Evolutionary conservation across 2,113 vertebrate genomes (phyloP).

Genomic region (Benitochromis conjunctus): DNA sequence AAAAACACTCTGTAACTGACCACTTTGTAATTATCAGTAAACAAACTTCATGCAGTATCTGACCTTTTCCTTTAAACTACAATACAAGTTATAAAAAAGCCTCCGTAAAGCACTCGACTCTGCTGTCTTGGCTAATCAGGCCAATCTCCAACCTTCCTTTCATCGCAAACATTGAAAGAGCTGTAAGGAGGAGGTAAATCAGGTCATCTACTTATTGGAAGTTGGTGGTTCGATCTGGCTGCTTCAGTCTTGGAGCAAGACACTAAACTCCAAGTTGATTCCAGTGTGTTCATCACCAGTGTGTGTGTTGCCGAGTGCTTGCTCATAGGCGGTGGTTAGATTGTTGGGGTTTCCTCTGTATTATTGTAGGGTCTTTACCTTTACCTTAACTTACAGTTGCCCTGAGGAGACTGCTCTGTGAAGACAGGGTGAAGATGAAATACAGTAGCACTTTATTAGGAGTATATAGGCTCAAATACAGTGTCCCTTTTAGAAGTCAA

Average conservation of each 20-base stretch:
- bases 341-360: background rate
- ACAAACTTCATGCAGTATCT: background rate
- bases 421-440: background rate
- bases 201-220: background rate
- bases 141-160: background rate
- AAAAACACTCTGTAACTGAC: background rate
- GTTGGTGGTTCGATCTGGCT: background rate
- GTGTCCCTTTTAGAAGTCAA: slow-evolving; percentile 1
- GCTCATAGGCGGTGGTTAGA: background rate
- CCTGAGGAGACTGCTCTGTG: background rate
- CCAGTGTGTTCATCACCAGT: background rate
- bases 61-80: background rate
- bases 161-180: background rate
- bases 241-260: background rate
- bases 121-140: too few species aligned
- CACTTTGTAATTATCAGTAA: background rate
- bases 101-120: background rate
- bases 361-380: background rate
- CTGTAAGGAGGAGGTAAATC: background rate
- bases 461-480: slow-evolving; percentile 22
- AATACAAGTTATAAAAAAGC: background rate
- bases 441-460: slow-evolving; percentile 45
- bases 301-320: background rate
- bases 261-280: background rate
- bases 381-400: background rate